These are phyloP conservation scores for Apteryx owenii DNA, from an alignment of 2,113 vertebrate genomes.

Conservation along the genomic window DNA sequence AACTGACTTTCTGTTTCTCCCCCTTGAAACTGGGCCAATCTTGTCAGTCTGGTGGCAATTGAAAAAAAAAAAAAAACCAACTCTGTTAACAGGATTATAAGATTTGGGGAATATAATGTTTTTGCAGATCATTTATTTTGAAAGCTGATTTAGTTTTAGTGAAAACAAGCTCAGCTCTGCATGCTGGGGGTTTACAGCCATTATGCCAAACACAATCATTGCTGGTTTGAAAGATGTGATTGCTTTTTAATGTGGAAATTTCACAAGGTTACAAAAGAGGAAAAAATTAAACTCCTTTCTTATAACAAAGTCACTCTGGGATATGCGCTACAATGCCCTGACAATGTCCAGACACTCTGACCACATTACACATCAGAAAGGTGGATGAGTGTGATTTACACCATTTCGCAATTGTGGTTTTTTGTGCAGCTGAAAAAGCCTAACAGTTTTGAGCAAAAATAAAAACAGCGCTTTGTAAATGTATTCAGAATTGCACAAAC, in stretches of 20 bases:
- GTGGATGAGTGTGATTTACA: constrained; percentile 74
- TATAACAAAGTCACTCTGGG: constrained; percentile 79
- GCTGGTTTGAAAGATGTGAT: constrained; percentile 80
- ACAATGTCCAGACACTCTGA: constrained; percentile 83
- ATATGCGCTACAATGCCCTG: constrained; percentile 74
- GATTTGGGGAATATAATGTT: constrained; percentile 78
- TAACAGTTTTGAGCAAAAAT: constrained; percentile 65
- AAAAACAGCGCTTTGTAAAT: constrained; percentile 58
- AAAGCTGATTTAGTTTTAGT: constrained; percentile 83
- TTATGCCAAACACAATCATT: constrained; percentile 84
- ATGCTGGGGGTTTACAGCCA: constrained; percentile 73
- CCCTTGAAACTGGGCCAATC: constrained; percentile 69
- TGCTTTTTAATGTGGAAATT: constrained; percentile 81
- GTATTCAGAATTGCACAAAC: constrained; percentile 49
- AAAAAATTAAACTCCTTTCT: constrained; percentile 77
- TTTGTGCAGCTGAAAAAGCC: constrained; percentile 70
- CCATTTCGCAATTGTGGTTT: constrained; percentile 62
- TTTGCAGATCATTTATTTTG: constrained; percentile 83
- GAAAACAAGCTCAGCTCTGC: constrained; percentile 79
- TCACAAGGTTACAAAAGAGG: constrained; percentile 76
- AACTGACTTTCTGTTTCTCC: constrained; percentile 69
- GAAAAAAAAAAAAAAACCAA: constrained; percentile 23
- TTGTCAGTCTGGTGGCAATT: constrained; percentile 73
- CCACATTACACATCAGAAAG: constrained; percentile 65
- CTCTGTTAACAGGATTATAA: constrained; percentile 83